Evolutionary conservation across 2,797 vertebrate genomes (phyloP), one percentile per base, ranked within the genome.

Genomic region (Echeneis naucrates): DNA sequence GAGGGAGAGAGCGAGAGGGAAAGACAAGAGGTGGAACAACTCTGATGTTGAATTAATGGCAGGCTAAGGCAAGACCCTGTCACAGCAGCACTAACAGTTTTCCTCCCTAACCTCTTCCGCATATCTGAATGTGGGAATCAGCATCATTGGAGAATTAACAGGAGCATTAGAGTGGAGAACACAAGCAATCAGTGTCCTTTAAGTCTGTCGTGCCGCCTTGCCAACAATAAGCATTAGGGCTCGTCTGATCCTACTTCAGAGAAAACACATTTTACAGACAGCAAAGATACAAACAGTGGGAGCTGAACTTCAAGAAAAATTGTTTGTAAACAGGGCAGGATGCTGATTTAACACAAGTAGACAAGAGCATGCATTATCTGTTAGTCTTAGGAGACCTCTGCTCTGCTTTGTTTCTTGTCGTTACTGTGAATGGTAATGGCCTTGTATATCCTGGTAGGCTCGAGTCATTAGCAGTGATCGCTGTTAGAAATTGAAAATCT

Each of bases 111-210:
- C 80, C 72, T 64, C 21, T 38, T 72, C 23, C 2, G 14, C 67
- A 78, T 87, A 91, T 92, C 74, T 72, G 79, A 89, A 91, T 91
- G 85, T 85, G 72, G 75, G 83, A 87, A 88, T 90, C 89, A 91
- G 74, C 82, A 64, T 72, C 78, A 60, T 76, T 77, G 83, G 70
- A 81, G 88, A 92, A 89, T 93, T 94, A 95, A 94, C 87, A 70
- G 89, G 89, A 59, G 75, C 82, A 92, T 93, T 89, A 91, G 89
- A 91, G 88, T 91, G 85, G 77, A 78, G 87, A 85, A 94, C 91
- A 93, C 90, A 92, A 90, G 87, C 85, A 92, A 92, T 94, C 92
- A 93, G 85, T 77, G 66, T 77, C 78, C 77, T 65, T 82, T 66
- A 87, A 85, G 82, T 89, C 80, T 78, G 79, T 45, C 75, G 81